phyloP scores from a whole-genome alignment of 2,113 vertebrate genomes.

The Pao palembangensis region DNA sequence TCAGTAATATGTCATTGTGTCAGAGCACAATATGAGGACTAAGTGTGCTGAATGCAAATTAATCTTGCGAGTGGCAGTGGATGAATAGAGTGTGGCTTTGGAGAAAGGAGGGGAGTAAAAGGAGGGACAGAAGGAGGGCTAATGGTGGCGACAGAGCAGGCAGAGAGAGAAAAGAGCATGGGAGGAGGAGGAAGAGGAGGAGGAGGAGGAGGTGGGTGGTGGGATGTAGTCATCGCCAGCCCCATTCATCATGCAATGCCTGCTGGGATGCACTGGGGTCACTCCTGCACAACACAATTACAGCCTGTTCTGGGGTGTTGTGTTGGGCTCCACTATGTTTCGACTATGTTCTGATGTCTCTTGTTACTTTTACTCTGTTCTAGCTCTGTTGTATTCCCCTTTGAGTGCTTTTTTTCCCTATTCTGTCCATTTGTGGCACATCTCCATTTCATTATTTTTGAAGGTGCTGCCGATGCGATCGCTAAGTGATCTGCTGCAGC shows the following conservation, averaged over 20 bases:
- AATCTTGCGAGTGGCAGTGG: conserved; percentile 71
- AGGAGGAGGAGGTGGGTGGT: conserved; percentile 24
- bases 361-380: conserved; percentile 59
- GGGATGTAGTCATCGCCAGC: conserved; percentile 68
- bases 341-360: conserved; percentile 60
- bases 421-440: conserved; percentile 24
- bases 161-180: conserved; percentile 62
- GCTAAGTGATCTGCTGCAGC: conserved; percentile 27
- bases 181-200: conserved; percentile 40
- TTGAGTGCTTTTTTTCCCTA: conserved; percentile 28
- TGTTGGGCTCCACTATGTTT: conserved; percentile 59
- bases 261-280: conserved; percentile 75
- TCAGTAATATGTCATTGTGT: conserved; percentile 74
- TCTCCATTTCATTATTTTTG: conserved; percentile 30
- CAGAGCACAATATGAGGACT: conserved; percentile 68
- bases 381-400: conserved; percentile 34
- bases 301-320: conserved; percentile 72
- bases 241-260: conserved; percentile 79
- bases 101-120: conserved; percentile 47
- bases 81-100: conserved; percentile 69
- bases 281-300: conserved; percentile 75
- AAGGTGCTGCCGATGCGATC: conserved; percentile 30
- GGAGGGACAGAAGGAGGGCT: conserved; percentile 68
- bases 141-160: conserved; percentile 58
- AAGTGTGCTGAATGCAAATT: conserved; percentile 75